Conservation (phyloP, 2,888 invertebrate genomes). For the Cyclophora punctaria region DNA sequence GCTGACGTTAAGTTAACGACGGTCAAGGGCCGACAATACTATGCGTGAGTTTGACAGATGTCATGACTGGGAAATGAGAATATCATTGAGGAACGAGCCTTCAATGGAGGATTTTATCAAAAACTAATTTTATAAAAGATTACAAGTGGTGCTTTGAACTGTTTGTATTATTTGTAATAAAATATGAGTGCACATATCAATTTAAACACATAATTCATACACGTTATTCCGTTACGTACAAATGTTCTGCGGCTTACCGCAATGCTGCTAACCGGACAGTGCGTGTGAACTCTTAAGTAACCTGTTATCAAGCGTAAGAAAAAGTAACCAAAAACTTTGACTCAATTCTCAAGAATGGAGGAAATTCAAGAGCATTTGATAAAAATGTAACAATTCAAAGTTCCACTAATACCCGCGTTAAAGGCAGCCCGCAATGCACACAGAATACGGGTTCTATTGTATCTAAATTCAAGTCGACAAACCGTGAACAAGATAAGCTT, state of each 20-base stretch:
- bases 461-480: slow-evolving; percentile 14
- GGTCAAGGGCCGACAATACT: slow-evolving; percentile 23
- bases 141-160: no score
- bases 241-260: no score
- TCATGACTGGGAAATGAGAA: slow-evolving; percentile 22
- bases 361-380: no score
- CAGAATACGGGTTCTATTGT: slow-evolving; percentile 10
- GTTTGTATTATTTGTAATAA: no score
- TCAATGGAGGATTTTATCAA: slow-evolving; percentile 1
- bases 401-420: background rate
- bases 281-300: no score
- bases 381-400: no score
- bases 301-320: no score
- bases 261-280: no score
- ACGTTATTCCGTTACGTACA: background rate
- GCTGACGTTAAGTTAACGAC: slow-evolving; percentile 20
- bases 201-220: background rate
- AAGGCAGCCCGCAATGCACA: background rate
- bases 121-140: no score
- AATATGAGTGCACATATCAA: background rate
- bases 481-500: slow-evolving; percentile 17
- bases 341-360: no score
- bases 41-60: slow-evolving; percentile 25
- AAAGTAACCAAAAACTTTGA: no score
- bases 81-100: slow-evolving; percentile 16